Percentiles rank a stretch among this genome's conserved stretches.
Evolutionary conservation across 2,113 vertebrate species (phyloP).

Genomic region (Maccullochella peelii): DNA sequence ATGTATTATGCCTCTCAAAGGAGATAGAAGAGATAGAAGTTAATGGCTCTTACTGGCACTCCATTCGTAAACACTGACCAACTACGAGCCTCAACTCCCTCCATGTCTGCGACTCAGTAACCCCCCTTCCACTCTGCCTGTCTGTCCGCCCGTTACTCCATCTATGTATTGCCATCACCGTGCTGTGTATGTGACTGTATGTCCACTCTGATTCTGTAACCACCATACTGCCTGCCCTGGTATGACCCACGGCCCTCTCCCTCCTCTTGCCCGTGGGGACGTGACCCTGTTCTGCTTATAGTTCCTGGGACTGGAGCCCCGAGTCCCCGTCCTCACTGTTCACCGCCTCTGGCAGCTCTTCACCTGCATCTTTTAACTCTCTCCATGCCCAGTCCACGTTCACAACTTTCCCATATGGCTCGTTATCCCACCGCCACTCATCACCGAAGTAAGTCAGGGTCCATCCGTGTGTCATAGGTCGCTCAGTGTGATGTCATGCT

Average conservation of each 20-base stretch:
- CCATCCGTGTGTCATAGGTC: constrained; percentile 54
- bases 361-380: constrained; percentile 85
- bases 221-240: constrained; percentile 65
- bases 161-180: constrained; percentile 53
- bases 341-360: constrained; percentile 80
- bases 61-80: constrained; percentile 26
- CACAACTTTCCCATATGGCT: constrained; percentile 78
- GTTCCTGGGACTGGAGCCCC: constrained; percentile 80
- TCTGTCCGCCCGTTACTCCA: constrained; percentile 48
- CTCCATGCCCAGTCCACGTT: constrained; percentile 84
- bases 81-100: constrained; percentile 35
- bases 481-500: constrained; percentile 63
- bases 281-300: constrained; percentile 73
- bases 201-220: constrained; percentile 68
- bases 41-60: constrained; percentile 33
- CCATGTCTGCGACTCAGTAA: constrained; percentile 53
- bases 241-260: constrained; percentile 66
- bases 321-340: constrained; percentile 80
- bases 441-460: constrained; percentile 85
- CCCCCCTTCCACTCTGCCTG: constrained; percentile 52
- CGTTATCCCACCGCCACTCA: constrained; percentile 83
- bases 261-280: constrained; percentile 58
- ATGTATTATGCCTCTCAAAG: constrained; percentile 47
- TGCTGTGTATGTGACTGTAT: constrained; percentile 74
- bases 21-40: constrained; percentile 48